Conservation (phyloP, 2,797 vertebrate species). For the Glossophaga mutica region DNA sequence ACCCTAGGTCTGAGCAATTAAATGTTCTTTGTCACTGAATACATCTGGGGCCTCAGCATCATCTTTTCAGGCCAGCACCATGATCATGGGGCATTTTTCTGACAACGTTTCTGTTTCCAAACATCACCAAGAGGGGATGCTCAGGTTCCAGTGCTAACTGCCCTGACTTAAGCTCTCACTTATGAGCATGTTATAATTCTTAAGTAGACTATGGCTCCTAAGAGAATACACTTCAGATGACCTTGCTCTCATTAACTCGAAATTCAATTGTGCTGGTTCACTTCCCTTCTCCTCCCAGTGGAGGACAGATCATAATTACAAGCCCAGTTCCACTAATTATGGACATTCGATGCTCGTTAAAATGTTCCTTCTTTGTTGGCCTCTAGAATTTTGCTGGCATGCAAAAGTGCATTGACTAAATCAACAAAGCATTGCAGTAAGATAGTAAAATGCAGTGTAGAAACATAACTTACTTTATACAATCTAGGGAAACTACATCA, state of each 20-base stretch:
- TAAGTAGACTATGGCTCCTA: background rate
- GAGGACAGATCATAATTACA: background rate
- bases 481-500: background rate
- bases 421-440: accelerated
- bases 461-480: accelerated
- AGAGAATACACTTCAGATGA: background rate
- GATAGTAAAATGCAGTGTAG: accelerated
- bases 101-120: background rate
- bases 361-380: background rate
- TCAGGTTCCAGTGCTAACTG: too few relatives aligned
- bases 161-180: background rate
- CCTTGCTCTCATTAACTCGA: background rate
- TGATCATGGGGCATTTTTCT: background rate
- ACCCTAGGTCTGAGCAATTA: background rate
- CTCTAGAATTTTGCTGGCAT: background rate
- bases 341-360: background rate
- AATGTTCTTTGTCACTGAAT: background rate
- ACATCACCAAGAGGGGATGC: background rate
- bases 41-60: background rate
- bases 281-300: background rate
- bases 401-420: background rate
- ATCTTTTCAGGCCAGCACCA: background rate
- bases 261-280: background rate
- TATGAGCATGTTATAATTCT: background rate
- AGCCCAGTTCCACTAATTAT: background rate